Percentiles rank a stretch among this genome's conserved stretches.
Conservation (phyloP, 2,797 vertebrate genomes). For the Cuniculus paca region DNA sequence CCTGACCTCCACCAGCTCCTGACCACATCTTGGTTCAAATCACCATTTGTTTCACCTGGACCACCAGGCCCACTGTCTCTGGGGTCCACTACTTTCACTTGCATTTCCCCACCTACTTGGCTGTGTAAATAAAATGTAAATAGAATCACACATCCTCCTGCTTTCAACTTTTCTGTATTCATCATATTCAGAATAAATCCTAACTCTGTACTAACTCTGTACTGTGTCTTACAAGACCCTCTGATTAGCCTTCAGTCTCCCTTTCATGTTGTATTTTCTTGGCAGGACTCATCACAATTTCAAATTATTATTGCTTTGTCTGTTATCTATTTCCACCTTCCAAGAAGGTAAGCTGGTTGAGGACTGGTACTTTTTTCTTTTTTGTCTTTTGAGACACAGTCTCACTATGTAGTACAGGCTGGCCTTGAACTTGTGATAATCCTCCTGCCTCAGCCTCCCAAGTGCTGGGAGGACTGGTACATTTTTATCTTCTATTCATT, state of each 20-base stretch:
- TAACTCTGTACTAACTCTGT: background rate
- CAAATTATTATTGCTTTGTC: background rate
- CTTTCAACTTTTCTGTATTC: background rate
- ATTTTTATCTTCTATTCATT: background rate
- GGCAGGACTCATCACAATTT: background rate
- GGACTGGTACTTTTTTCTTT: background rate
- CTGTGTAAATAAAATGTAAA: background rate
- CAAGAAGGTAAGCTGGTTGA: background rate
- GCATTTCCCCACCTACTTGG: background rate
- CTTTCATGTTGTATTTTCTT: constrained; percentile 16
- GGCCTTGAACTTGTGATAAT: background rate
- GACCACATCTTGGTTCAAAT: background rate
- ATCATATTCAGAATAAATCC: background rate
- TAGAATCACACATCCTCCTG: background rate
- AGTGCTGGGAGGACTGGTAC: background rate
- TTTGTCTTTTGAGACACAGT: background rate
- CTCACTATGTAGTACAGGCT: background rate
- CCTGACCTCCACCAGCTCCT: background rate
- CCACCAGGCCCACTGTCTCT: background rate
- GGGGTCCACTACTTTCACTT: background rate
- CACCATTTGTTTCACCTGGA: background rate
- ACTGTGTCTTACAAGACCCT: background rate
- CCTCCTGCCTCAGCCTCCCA: background rate
- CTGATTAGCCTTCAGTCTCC: background rate
- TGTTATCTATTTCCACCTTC: background rate